Conservation (phyloP, 2,797 vertebrate species). For the Rhynchotus rufescens region DNA sequence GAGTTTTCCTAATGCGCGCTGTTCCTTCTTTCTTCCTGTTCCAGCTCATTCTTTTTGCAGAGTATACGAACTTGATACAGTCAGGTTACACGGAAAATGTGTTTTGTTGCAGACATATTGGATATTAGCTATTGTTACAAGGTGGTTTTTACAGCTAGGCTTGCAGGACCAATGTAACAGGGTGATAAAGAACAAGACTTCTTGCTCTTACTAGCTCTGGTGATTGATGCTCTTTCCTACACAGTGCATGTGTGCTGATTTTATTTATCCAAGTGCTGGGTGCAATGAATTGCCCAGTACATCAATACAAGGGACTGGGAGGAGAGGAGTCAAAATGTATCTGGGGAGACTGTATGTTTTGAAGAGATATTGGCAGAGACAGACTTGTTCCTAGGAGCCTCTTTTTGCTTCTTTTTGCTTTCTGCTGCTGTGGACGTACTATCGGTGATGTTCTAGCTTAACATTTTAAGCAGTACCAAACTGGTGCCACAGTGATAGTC, state of each 20-base stretch:
- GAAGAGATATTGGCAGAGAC: not conserved
- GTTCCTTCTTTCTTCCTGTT: slow-evolving; percentile 61
- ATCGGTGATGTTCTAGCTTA: not conserved
- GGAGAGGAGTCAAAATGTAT: not conserved
- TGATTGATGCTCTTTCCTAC: not conserved
- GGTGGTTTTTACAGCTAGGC: slow-evolving; percentile 19
- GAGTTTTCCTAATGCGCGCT: slow-evolving; percentile 63
- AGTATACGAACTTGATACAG: not conserved
- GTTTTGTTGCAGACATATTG: slow-evolving; percentile 30
- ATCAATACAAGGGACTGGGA: not conserved
- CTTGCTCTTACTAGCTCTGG: not conserved
- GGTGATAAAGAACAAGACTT: slow-evolving; percentile 41
- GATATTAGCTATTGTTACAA: slow-evolving; percentile 44
- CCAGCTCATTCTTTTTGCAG: slow-evolving; percentile 72
- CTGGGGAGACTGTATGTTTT: not conserved
- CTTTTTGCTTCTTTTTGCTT: not conserved
- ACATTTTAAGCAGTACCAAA: not conserved
- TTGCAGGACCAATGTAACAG: slow-evolving; percentile 29
- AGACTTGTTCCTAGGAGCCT: not conserved
- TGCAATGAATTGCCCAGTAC: not conserved
- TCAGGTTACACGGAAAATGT: slow-evolving; percentile 19
- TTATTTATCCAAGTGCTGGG: not conserved
- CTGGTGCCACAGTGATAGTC: not conserved
- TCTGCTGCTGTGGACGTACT: not conserved
- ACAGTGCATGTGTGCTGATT: not conserved